phyloP scores from a whole-genome alignment of 1,140 invertebrate genomes.

The Apis dorsata region DNA sequence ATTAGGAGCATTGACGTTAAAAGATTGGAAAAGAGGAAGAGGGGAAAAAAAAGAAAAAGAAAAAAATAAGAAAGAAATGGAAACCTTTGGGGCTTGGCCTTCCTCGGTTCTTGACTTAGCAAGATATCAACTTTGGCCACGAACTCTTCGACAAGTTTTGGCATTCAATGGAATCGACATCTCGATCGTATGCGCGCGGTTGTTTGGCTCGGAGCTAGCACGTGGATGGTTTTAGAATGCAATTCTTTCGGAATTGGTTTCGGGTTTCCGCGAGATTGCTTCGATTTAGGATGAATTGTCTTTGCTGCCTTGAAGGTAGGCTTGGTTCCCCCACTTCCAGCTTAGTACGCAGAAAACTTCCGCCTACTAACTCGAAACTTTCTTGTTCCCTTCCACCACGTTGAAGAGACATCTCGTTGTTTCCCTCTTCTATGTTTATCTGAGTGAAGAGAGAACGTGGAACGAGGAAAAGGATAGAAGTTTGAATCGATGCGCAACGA shows the following conservation, averaged over 20 bases:
- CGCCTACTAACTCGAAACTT: conserved; percentile 15
- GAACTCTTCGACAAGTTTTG: conserved; percentile 40
- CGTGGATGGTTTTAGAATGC: conserved; percentile 72
- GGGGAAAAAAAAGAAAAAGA: not conserved
- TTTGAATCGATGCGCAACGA: not conserved
- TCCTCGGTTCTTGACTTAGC: conserved; percentile 16
- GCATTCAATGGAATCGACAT: conserved; percentile 22
- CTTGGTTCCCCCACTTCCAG: not conserved
- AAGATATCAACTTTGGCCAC: conserved; percentile 36
- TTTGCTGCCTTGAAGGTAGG: conserved; percentile 34
- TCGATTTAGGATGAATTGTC: conserved; percentile 69
- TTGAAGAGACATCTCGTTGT: not conserved
- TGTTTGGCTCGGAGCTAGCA: conserved; percentile 62
- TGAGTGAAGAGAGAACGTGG: not conserved
- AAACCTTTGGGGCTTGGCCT: not conserved
- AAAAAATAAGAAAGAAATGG: not conserved
- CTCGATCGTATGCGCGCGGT: conserved; percentile 20
- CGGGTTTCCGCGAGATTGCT: conserved; percentile 70
- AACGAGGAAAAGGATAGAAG: not conserved
- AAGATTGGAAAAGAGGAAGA: not conserved
- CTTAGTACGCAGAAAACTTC: conserved; percentile 27
- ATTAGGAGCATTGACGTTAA: not conserved
- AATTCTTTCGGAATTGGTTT: conserved; percentile 76
- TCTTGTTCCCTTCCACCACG: not conserved
- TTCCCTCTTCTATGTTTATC: not conserved